Evolutionary conservation across 2,113 vertebrate species (phyloP).

Genomic region (Amazona guildingii): DNA sequence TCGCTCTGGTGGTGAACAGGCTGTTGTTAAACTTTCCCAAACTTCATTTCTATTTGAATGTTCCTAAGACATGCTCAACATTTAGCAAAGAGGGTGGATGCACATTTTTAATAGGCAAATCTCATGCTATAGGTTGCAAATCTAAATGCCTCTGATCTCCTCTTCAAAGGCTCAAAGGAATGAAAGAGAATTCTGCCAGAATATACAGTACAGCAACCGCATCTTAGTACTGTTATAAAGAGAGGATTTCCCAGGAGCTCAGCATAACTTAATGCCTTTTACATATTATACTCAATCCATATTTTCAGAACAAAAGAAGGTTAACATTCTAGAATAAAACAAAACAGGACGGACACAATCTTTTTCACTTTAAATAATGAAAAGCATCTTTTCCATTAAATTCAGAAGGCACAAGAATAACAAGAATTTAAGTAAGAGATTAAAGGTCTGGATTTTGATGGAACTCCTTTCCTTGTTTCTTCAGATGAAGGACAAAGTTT

Average conservation of each 20-base stretch:
- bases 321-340: neutral
- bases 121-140: neutral
- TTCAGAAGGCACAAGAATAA: neutral
- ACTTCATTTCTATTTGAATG: neutral
- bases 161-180: slow-evolving; percentile 27
- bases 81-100: neutral
- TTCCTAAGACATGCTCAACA: neutral
- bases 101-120: neutral
- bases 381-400: slow-evolving; percentile 14
- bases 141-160: slow-evolving; percentile 40
- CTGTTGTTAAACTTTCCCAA: neutral
- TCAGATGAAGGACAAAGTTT: neutral
- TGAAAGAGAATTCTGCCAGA: slow-evolving; percentile 1
- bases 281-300: neutral
- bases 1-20: neutral
- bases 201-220: neutral
- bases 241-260: neutral
- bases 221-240: neutral
- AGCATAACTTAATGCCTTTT: neutral
- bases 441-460: slow-evolving; percentile 26
- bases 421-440: slow-evolving; percentile 11
- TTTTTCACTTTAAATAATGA: slow-evolving; percentile 13
- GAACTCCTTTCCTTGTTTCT: neutral
- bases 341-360: neutral
- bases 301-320: neutral